phyloP scores from a whole-genome alignment of 2,113 vertebrate species.

The Eurypyga helias region DNA sequence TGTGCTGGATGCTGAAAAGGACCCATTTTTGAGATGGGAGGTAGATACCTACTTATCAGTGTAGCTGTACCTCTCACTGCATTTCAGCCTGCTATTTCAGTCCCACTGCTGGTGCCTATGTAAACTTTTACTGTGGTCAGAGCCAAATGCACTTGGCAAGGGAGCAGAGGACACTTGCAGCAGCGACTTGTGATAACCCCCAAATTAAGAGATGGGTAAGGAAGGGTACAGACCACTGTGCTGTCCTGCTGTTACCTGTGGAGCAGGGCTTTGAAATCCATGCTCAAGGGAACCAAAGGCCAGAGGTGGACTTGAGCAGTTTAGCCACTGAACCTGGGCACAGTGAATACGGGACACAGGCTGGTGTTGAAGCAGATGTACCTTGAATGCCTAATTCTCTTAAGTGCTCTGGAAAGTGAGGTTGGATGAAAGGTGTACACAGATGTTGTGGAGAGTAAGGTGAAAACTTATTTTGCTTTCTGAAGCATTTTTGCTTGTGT shows the following conservation, averaged over 20 bases:
- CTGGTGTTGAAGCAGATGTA: not conserved
- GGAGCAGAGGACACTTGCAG: not conserved
- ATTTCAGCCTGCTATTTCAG: not conserved
- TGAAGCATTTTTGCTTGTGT: not conserved
- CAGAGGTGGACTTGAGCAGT: rapidly evolving
- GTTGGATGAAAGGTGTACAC: not conserved
- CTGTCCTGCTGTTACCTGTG: not conserved
- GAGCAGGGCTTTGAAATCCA: not conserved
- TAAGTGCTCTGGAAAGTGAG: not conserved
- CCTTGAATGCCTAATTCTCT: not conserved
- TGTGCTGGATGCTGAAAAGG: not conserved
- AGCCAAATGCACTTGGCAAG: not conserved
- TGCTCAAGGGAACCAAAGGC: not conserved
- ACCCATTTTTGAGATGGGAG: not conserved
- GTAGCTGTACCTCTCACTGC: not conserved
- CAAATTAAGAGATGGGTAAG: not conserved
- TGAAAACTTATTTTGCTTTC: not conserved
- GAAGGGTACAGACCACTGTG: not conserved
- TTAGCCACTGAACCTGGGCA: not conserved
- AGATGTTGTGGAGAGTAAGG: not conserved
- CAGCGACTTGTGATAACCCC: not conserved
- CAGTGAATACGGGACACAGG: not conserved
- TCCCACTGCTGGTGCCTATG: not conserved
- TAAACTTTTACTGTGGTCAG: not conserved
- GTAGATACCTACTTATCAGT: not conserved